A percentile compares a stretch with the other conserved stretches of the same genome.
Conservation (phyloP, 1,140 invertebrate genomes). For the Zophobas atratus region DNA sequence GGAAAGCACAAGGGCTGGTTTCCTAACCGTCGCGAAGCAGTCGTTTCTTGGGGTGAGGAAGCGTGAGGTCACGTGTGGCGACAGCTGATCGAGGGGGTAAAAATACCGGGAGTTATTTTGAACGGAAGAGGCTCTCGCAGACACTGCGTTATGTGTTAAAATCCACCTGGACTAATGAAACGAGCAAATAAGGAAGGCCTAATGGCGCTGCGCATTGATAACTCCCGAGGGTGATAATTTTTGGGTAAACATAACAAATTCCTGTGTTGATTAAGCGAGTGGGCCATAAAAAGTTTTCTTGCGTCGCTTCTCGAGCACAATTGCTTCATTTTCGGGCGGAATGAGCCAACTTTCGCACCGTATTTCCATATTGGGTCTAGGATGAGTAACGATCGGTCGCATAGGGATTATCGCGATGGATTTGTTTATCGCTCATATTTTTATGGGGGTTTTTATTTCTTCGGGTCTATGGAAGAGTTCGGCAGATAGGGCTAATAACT, state of each 20-base stretch:
- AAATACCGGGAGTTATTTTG: conserved; percentile 7
- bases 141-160: neutral
- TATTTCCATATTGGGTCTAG: neutral
- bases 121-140: neutral
- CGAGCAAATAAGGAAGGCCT: conserved; percentile 22
- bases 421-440: conserved; percentile 23
- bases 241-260: conserved; percentile 26
- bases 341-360: no score
- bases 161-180: conserved; percentile 38
- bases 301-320: neutral
- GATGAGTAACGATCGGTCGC: conserved; percentile 19
- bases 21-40: conserved; percentile 47
- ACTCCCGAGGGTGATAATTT: conserved; percentile 34
- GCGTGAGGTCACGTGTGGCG: conserved; percentile 47
- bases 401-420: conserved; percentile 5
- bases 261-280: conserved; percentile 9
- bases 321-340: neutral
- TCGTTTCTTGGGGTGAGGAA: conserved; percentile 48
- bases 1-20: conserved; percentile 44
- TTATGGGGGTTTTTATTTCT: neutral
- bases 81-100: conserved; percentile 47
- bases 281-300: conserved; percentile 24
- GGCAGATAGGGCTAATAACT: neutral
- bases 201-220: conserved; percentile 35
- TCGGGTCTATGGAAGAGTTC: no score